These are phyloP conservation scores for Melanostoma mellinum DNA, from an alignment of 2,888 invertebrate genomes.

Conservation along the genomic window DNA sequence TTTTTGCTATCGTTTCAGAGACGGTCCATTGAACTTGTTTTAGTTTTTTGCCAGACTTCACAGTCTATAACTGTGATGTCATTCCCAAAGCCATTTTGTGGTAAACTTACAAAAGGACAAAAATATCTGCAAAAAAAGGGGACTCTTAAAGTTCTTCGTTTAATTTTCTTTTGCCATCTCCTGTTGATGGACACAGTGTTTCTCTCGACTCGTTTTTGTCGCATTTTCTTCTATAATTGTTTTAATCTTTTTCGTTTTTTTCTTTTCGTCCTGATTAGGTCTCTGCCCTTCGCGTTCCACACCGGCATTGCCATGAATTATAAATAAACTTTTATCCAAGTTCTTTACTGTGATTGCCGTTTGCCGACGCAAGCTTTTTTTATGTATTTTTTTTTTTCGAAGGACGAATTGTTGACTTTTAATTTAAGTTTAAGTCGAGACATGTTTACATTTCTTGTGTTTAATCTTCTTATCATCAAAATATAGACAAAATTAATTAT, in stretches of 20 bases:
- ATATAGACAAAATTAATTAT: slow-evolving; percentile 3
- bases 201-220: background rate
- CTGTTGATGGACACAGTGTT: background rate
- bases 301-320: slow-evolving; percentile 29
- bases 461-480: slow-evolving; percentile 12
- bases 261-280: slow-evolving; percentile 15
- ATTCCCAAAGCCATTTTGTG: slow-evolving; percentile 29
- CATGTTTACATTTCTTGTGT: background rate
- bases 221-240: slow-evolving; percentile 24
- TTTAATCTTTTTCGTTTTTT: slow-evolving; percentile 19
- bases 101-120: slow-evolving; percentile 4
- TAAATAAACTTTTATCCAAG: slow-evolving; percentile 14
- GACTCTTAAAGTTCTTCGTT: slow-evolving; percentile 14
- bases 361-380: background rate
- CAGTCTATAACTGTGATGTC: slow-evolving; percentile 14
- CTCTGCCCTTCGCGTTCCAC: background rate
- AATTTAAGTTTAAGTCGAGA: background rate
- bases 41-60: slow-evolving; percentile 3
- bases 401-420: slow-evolving; percentile 11
- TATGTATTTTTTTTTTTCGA: background rate
- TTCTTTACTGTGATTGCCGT: background rate
- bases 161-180: slow-evolving; percentile 1
- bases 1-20: slow-evolving; percentile 3
- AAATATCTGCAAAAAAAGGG: background rate
- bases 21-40: slow-evolving; percentile 24